Percentiles rank a stretch among this genome's conserved stretches.
Conservation (phyloP, 2,113 vertebrate genomes). For the Dasyurus viverrinus region DNA sequence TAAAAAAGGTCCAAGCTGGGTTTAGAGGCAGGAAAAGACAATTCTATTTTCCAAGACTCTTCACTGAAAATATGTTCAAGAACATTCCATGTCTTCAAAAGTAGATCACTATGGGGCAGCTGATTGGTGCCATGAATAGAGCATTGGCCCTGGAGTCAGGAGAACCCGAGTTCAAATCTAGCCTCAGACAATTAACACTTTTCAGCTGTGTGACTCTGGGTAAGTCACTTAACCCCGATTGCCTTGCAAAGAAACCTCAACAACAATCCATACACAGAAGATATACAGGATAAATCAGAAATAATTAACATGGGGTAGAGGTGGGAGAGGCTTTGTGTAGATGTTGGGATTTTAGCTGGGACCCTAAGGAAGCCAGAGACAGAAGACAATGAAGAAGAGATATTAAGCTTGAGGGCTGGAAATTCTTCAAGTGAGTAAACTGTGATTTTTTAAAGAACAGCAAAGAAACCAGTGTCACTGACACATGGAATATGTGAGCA, state of each 20-base stretch:
- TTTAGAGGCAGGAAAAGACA: neutral
- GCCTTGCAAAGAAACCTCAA: too few species aligned
- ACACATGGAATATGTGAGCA: neutral
- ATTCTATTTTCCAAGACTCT: neutral
- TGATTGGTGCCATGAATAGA: too few species aligned
- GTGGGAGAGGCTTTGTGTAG: neutral
- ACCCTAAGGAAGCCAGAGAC: neutral
- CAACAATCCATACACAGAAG: neutral
- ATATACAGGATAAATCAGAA: neutral
- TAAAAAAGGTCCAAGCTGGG: constrained; percentile 11
- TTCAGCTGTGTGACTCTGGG: too few species aligned
- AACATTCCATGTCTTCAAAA: neutral
- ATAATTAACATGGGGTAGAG: neutral
- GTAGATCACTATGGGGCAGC: neutral
- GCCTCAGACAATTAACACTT: too few species aligned
- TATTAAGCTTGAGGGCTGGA: neutral
- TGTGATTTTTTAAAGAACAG: neutral
- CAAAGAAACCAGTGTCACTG: neutral
- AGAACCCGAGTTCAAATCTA: too few species aligned
- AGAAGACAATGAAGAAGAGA: neutral
- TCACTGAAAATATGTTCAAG: neutral
- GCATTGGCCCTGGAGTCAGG: too few species aligned
- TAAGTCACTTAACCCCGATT: too few species aligned
- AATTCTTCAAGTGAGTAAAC: neutral
- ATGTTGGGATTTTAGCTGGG: neutral